These are phyloP conservation scores for Romanogobio albipinnatus DNA, from an alignment of 2,113 vertebrate genomes.

Conservation along the genomic window DNA sequence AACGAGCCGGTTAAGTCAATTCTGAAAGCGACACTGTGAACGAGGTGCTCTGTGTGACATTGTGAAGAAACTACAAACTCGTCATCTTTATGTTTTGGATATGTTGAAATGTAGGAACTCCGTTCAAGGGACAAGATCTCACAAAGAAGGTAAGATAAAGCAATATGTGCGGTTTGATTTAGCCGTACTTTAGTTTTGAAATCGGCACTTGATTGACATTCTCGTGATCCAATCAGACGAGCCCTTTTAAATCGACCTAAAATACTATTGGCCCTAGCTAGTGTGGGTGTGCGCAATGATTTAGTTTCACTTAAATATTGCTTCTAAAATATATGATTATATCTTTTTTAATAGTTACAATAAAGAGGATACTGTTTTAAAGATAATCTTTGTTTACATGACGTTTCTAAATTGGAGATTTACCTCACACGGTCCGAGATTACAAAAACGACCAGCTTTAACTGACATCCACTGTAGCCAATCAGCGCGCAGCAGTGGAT, in stretches of 20 bases:
- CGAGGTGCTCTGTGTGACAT: neutral
- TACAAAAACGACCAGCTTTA: slow-evolving; percentile 9
- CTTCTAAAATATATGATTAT: neutral
- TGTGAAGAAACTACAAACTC: neutral
- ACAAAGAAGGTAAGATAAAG: slow-evolving; percentile 31
- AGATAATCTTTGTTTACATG: neutral
- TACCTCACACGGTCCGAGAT: neutral
- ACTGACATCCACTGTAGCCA: slow-evolving; percentile 62
- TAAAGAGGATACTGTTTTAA: neutral
- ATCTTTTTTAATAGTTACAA: neutral
- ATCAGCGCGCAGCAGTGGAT: slow-evolving; percentile 47
- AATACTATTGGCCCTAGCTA: slow-evolving; percentile 14
- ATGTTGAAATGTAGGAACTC: slow-evolving; percentile 6
- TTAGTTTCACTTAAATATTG: neutral
- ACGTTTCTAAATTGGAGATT: neutral
- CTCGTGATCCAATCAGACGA: slow-evolving; percentile 30
- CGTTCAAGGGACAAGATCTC: neutral
- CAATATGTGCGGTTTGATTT: neutral
- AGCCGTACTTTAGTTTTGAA: slow-evolving; percentile 35
- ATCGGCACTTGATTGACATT: slow-evolving; percentile 14
- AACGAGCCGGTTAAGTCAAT: slow-evolving; percentile 41
- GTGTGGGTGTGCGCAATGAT: slow-evolving; percentile 1
- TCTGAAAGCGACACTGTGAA: slow-evolving; percentile 45
- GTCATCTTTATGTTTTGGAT: neutral
- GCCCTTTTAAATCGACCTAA: neutral